Percentiles rank a stretch among this genome's conserved stretches.
Conservation (phyloP, 2,113 vertebrate genomes). For the Aegithalos caudatus region DNA sequence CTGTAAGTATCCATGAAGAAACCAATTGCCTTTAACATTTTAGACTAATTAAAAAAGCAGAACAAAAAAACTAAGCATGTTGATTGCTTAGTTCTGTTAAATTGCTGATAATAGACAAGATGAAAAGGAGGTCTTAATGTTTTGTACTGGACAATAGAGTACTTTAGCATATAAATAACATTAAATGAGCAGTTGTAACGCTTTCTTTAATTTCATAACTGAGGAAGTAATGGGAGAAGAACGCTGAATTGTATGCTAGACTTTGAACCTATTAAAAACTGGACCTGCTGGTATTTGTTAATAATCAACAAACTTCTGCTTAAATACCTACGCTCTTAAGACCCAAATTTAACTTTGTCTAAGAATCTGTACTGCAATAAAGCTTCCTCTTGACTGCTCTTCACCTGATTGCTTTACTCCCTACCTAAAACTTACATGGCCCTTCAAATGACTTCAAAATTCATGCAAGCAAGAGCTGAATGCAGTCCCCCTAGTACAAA, state of each 20-base stretch:
- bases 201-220: not conserved
- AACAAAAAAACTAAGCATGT: not conserved
- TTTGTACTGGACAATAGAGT: not conserved
- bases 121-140: not conserved
- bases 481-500: not conserved
- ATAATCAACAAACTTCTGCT: not conserved
- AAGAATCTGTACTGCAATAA: not conserved
- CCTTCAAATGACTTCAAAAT: not conserved
- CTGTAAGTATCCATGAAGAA: conserved; percentile 32
- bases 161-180: conserved; percentile 3
- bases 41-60: not conserved
- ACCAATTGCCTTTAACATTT: conserved; percentile 19
- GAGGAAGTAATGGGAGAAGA: not conserved
- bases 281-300: not conserved
- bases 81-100: conserved; percentile 20
- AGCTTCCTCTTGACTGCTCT: not conserved
- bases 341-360: not conserved
- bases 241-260: not conserved
- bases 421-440: not conserved
- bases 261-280: not conserved
- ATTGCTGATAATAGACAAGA: not conserved
- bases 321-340: not conserved
- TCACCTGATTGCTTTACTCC: not conserved
- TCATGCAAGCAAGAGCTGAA: not conserved
- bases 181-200: not conserved